phyloP scores from a whole-genome alignment of 2,797 vertebrate species.

The Falco rusticolus region DNA sequence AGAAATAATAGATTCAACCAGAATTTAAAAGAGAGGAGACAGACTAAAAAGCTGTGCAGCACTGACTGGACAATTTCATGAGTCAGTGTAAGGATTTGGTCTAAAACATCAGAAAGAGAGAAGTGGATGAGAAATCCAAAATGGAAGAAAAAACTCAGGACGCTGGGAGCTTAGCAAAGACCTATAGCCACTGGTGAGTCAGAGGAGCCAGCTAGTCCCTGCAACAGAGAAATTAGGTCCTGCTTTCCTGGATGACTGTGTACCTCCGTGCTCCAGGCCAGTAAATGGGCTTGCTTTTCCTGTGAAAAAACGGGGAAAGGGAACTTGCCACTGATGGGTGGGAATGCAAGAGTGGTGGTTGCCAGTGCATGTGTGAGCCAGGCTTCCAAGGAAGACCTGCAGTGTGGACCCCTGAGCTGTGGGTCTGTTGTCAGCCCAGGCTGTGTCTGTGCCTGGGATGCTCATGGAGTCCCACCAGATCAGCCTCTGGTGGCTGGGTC shows the following conservation, averaged over 20 bases:
- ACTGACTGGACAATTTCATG: neutral
- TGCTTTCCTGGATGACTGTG: too few species aligned
- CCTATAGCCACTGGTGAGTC: too few species aligned
- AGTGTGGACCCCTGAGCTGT: fast-evolving
- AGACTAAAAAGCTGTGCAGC: neutral
- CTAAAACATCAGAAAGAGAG: neutral
- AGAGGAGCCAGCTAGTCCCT: neutral
- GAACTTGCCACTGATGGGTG: fast-evolving
- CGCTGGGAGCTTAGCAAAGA: neutral
- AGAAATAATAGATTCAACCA: neutral
- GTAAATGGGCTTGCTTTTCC: neutral
- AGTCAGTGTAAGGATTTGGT: neutral
- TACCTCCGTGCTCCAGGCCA: neutral
- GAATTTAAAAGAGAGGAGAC: neutral
- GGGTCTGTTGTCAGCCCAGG: neutral
- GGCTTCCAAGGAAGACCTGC: neutral
- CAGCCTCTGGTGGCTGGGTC: neutral
- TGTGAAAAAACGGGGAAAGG: neutral
- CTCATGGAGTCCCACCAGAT: neutral
- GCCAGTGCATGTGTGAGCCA: fast-evolving
- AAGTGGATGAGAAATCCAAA: neutral
- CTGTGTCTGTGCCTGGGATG: neutral
- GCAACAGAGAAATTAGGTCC: neutral
- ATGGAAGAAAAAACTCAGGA: neutral
- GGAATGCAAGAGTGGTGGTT: fast-evolving